A percentile compares a stretch with the other conserved stretches of the same genome.
Conservation (phyloP, 2,888 invertebrate species). For the Syritta pipiens region DNA sequence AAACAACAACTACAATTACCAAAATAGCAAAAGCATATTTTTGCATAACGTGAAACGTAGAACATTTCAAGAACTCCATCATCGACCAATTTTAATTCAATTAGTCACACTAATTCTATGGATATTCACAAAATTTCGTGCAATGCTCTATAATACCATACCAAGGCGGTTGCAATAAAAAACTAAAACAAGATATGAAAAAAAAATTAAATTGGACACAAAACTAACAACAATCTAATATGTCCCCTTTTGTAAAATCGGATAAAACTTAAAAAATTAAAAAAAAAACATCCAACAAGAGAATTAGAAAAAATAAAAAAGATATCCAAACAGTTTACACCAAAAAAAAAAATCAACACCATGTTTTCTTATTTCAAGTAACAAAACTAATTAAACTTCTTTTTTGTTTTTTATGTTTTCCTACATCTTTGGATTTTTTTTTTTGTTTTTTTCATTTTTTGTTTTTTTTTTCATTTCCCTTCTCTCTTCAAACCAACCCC, state of each 20-base stretch:
- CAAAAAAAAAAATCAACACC: constrained; percentile 50
- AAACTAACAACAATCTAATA: constrained; percentile 2
- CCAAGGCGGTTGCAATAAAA: constrained; percentile 72
- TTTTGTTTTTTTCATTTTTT: constrained; percentile 7
- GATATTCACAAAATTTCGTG: constrained; percentile 77
- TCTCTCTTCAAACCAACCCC: constrained; percentile 25
- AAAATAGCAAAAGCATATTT: constrained; percentile 69
- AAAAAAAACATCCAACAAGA: constrained; percentile 46
- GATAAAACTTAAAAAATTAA: constrained; percentile 44
- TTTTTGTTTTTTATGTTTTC: constrained; percentile 9
- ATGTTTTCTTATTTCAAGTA: constrained; percentile 61
- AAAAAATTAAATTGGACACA: constrained; percentile 28
- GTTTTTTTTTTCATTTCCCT: neutral
- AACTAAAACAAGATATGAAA: constrained; percentile 10
- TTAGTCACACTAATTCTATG: constrained; percentile 75
- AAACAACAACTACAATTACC: constrained; percentile 61
- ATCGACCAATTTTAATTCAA: constrained; percentile 77
- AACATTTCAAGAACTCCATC: constrained; percentile 74
- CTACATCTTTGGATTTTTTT: constrained; percentile 3
- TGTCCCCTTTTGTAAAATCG: constrained; percentile 54
- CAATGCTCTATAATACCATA: constrained; percentile 74
- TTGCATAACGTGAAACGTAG: constrained; percentile 74
- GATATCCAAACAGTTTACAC: constrained; percentile 61
- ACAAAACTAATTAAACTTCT: constrained; percentile 9
- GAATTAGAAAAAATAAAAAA: constrained; percentile 54